These are phyloP conservation scores for Uloborus diversus DNA, from an alignment of 1,140 invertebrate species.

Conservation along the genomic window DNA sequence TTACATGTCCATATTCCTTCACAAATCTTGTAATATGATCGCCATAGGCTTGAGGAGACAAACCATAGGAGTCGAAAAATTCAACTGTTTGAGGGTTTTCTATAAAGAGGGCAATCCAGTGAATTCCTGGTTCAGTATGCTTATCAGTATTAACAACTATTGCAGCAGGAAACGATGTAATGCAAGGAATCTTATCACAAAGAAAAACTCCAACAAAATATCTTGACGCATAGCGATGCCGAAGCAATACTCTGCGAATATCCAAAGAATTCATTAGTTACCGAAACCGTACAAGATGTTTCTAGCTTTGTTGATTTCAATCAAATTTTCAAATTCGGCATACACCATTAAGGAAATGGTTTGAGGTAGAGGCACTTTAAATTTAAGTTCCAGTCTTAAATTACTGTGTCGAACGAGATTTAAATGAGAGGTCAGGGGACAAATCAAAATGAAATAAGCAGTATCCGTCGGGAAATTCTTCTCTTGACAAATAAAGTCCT, in stretches of 20 bases:
- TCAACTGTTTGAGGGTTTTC: background rate
- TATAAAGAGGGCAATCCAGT: background rate
- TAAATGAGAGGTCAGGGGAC: no score
- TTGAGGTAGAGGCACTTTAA: no score
- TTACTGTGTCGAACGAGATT: no score
- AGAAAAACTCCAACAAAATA: background rate
- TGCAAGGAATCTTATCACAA: background rate
- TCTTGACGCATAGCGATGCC: background rate
- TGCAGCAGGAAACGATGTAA: background rate
- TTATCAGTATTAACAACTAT: background rate
- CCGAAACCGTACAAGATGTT: background rate
- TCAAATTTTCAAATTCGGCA: no score
- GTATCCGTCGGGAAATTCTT: no score
- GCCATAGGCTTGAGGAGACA: background rate
- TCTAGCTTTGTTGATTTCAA: no score
- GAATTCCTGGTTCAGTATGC: background rate
- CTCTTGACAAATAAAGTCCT: no score
- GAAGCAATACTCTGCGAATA: background rate
- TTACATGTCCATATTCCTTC: background rate
- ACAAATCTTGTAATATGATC: background rate
- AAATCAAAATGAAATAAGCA: no score
- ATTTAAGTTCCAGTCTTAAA: no score
- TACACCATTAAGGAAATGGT: no score
- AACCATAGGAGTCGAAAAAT: conserved; percentile 1
- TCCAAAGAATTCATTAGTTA: background rate